Conservation (phyloP, 1,140 invertebrate genomes). For the Tetramorium simillimum region DNA sequence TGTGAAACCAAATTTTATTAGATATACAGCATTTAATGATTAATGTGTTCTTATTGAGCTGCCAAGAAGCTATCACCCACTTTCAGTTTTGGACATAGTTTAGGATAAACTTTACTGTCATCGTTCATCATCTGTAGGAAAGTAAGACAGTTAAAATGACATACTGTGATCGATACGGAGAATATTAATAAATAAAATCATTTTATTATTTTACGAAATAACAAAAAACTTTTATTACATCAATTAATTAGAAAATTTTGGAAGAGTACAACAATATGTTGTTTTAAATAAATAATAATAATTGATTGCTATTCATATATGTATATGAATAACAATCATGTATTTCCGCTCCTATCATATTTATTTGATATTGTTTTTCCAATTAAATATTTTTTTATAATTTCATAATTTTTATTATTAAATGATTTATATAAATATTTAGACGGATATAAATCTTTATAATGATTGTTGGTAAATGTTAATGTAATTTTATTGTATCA, state of each 20-base stretch:
- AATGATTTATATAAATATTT: not conserved
- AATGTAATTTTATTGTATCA: not conserved
- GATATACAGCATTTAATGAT: constrained; percentile 15
- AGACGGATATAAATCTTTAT: not conserved
- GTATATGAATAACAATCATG: too few relatives aligned
- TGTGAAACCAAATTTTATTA: not conserved
- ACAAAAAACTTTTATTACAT: not conserved
- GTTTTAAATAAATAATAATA: not conserved
- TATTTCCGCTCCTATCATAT: not conserved
- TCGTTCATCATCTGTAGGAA: constrained; percentile 33
- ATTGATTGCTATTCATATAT: not conserved
- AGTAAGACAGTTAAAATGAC: constrained; percentile 20
- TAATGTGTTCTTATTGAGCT: constrained; percentile 30
- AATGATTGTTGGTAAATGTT: not conserved
- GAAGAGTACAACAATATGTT: not conserved
- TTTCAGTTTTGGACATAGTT: constrained; percentile 41
- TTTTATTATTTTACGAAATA: not conserved
- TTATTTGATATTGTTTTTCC: not conserved
- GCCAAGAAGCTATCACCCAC: constrained; percentile 23
- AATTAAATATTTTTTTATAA: not conserved
- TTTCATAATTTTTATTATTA: not conserved
- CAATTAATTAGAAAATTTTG: not conserved
- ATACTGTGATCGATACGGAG: not conserved
- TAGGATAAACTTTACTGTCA: constrained; percentile 21
- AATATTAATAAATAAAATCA: constrained; percentile 34